Evolutionary conservation across 2,888 invertebrate genomes (phyloP).

Genomic region (Serripes groenlandicus): DNA sequence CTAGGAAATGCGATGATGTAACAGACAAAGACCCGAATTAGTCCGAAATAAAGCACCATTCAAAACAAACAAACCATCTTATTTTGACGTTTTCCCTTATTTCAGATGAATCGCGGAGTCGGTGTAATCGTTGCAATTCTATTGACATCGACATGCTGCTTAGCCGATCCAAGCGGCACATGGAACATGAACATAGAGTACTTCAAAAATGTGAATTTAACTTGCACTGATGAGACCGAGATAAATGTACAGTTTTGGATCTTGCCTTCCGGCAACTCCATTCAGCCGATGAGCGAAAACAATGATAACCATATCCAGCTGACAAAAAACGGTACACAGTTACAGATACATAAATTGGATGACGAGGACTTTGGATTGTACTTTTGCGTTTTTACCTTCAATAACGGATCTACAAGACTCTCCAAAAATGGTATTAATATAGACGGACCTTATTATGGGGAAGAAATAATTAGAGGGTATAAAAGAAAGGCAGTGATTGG

Average conservation of each 20-base stretch:
- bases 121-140: not conserved
- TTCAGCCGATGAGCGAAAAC: not conserved
- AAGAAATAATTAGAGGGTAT: not conserved
- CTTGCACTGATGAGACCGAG: not conserved
- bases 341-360: slow-evolving; percentile 7
- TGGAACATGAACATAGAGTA: not conserved
- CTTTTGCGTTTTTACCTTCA: not conserved
- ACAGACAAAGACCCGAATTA: too few relatives aligned
- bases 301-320: not conserved
- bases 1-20: too few relatives aligned
- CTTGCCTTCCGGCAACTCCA: slow-evolving; percentile 4
- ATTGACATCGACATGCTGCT: not conserved
- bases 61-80: not conserved
- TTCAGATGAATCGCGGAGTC: not conserved
- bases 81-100: not conserved
- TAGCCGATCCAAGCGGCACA: not conserved
- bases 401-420: not conserved
- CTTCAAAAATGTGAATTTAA: slow-evolving; percentile 6
- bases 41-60: too few relatives aligned
- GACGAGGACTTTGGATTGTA: slow-evolving; percentile 22
- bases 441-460: slow-evolving; percentile 34
- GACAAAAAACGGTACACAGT: not conserved
- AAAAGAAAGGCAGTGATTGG: slow-evolving; percentile 29
- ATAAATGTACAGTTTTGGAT: slow-evolving; percentile 13
- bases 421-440: slow-evolving; percentile 15